phyloP scores from a whole-genome alignment of 2,797 vertebrate genomes.

The Orientallactaga sibirica region DNA sequence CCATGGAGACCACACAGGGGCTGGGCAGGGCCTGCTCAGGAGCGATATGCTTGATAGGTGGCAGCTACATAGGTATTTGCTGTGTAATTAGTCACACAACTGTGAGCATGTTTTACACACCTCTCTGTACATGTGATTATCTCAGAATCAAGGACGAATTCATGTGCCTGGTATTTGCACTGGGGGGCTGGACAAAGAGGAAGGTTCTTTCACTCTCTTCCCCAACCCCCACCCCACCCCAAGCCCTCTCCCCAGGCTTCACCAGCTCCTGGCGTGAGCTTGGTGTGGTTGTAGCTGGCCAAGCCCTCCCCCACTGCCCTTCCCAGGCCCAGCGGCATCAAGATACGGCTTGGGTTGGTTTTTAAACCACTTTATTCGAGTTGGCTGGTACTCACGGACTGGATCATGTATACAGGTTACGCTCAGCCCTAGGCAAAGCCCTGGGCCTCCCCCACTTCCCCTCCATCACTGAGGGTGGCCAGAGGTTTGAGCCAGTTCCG shows the following conservation, averaged over 20 bases:
- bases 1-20: fast-evolving
- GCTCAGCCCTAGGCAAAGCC: conserved; percentile 53
- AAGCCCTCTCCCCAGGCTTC: background rate
- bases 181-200: background rate
- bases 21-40: background rate
- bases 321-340: background rate
- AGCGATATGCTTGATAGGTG: background rate
- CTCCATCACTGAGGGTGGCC: conserved; percentile 40
- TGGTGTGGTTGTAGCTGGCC: background rate
- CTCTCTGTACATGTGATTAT: background rate
- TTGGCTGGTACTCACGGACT: conserved; percentile 77
- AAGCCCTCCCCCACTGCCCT: background rate
- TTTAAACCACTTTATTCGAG: conserved; percentile 83
- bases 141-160: conserved; percentile 27
- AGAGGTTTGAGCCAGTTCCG: conserved; percentile 73
- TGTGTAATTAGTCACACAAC: background rate
- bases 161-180: background rate
- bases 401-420: conserved; percentile 70
- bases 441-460: conserved; percentile 1
- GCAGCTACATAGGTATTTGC: background rate
- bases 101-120: background rate
- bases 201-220: background rate
- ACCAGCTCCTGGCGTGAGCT: background rate
- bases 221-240: background rate
- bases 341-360: conserved; percentile 28